These are phyloP conservation scores for Cryptoprocta ferox DNA, from an alignment of 2,797 vertebrate genomes.

Conservation along the genomic window DNA sequence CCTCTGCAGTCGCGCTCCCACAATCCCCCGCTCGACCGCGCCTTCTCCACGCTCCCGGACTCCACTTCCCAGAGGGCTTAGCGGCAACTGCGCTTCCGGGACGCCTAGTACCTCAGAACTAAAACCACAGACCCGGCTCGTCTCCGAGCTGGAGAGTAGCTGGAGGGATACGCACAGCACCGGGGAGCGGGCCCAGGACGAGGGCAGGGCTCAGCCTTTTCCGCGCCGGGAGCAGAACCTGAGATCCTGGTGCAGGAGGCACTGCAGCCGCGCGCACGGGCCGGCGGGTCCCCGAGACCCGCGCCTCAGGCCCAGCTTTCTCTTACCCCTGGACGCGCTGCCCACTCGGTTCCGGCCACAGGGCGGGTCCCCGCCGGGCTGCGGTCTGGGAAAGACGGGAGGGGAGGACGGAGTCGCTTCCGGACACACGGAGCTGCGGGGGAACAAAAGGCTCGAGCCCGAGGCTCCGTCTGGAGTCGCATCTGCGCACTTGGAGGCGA, in stretches of 20 bases:
- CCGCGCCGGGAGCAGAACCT: fast-evolving
- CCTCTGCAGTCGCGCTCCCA: fast-evolving
- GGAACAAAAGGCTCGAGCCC: slow-evolving; percentile 20
- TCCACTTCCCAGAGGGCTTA: not conserved
- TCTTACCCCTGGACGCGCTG: not conserved
- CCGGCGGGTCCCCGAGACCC: fast-evolving
- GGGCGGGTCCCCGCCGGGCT: not conserved
- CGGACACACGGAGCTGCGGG: not conserved
- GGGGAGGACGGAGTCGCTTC: not conserved
- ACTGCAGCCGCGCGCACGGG: too few species aligned
- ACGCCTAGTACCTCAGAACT: fast-evolving
- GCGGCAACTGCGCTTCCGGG: not conserved
- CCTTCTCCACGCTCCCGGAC: not conserved
- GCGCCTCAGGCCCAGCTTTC: too few species aligned
- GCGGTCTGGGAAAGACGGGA: not conserved
- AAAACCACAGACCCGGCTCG: fast-evolving
- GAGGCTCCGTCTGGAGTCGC: not conserved
- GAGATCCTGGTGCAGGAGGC: not conserved
- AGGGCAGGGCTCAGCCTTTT: fast-evolving
- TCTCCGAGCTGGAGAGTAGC: fast-evolving
- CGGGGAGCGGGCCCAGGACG: fast-evolving
- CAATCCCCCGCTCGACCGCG: not conserved
- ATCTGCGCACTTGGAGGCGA: slow-evolving; percentile 48
- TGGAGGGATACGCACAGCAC: fast-evolving
- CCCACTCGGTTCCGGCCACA: not conserved